Base-by-base conservation (phyloP, 2,888 invertebrate genomes). In the Phyto melanocephala region DNA sequence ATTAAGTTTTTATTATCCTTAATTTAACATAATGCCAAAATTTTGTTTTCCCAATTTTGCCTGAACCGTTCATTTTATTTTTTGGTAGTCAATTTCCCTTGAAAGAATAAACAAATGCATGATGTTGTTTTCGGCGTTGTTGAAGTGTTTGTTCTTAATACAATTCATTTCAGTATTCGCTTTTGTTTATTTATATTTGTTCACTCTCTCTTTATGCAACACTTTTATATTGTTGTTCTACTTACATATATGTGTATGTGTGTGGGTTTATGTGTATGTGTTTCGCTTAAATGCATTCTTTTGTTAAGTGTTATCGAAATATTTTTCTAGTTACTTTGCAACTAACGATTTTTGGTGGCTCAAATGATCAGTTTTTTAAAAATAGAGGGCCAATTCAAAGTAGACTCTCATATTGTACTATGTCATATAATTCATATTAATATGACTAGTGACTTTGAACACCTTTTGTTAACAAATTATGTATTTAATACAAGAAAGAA, bases 241-340 rank as follows among this genome's bases (percentile, higher is more conserved):
- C 6, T 28, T n/a, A n/a, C n/a, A n/a, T n/a, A n/a, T n/a, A 45
- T 33, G 13, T n/a, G 1, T 17, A 10, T 33, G 5, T 42, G 4
- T 42, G 3, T 42, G 17, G 11, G 1, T 56, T n/a, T 11, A 24
- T 28, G 37, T 37, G n/a, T 22, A 3, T 40, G 47, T 33, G 47
- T 33, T 68, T 33, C 47, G 28, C 42, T 52, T 35, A 77, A 77
- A 70, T 54, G 62, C 52, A 63, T 70, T 78, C 62, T 40, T 47
- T 77, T 70, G 68, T 70, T 40, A 52, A 77, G 77, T 77, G 62
- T 70, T 77, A 37, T 33, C 54, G 54, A 54, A 70, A 77, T 63
- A 52, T 62, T 70, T 77, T 62, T 35, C 33, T 62, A 54, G 54
- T 37, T 78, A 70, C 70, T 78, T 70, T 28, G 47, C 40, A 33